A percentile compares a stretch with the other conserved stretches of the same genome.
These are phyloP conservation scores for Calycopis cecrops DNA, from an alignment of 1,140 invertebrate species.

Conservation along the genomic window DNA sequence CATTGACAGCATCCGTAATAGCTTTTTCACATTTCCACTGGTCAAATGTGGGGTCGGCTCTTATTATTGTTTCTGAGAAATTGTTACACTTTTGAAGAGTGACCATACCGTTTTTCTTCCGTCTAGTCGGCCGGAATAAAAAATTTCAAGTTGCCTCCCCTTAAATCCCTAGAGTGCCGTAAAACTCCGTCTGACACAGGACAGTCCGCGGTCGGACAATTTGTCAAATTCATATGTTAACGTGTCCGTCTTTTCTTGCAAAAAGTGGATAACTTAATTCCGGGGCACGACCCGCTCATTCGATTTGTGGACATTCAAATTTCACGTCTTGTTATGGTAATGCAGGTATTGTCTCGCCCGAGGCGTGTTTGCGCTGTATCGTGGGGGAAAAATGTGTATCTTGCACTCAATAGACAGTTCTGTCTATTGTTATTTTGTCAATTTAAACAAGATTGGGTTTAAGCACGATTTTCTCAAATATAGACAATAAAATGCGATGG, in stretches of 20 bases:
- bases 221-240: conserved; percentile 75
- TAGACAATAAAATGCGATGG: too few relatives aligned
- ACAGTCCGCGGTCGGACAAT: conserved; percentile 58
- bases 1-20: conserved; percentile 69
- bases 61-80: conserved; percentile 74
- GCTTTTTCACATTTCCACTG: conserved; percentile 54
- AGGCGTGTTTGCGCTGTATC: conserved; percentile 38
- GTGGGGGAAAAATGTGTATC: conserved; percentile 21
- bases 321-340: conserved; percentile 72
- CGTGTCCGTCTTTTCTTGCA: conserved; percentile 70
- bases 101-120: conserved; percentile 68
- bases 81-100: conserved; percentile 72
- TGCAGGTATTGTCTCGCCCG: conserved; percentile 61
- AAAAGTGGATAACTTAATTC: conserved; percentile 73
- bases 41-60: conserved; percentile 48
- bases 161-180: conserved; percentile 57
- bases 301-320: conserved; percentile 72
- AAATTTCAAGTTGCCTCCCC: conserved; percentile 66
- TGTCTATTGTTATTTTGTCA: too few relatives aligned
- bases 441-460: too few relatives aligned
- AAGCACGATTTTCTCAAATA: too few relatives aligned
- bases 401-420: not conserved
- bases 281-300: conserved; percentile 48
- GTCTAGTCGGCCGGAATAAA: conserved; percentile 62
- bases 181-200: conserved; percentile 56